Evolutionary conservation across 92 coral and sea anemone genomes (phyloP), one percentile per base, ranked within the genome.

Genomic region (Porites evermanni): DNA sequence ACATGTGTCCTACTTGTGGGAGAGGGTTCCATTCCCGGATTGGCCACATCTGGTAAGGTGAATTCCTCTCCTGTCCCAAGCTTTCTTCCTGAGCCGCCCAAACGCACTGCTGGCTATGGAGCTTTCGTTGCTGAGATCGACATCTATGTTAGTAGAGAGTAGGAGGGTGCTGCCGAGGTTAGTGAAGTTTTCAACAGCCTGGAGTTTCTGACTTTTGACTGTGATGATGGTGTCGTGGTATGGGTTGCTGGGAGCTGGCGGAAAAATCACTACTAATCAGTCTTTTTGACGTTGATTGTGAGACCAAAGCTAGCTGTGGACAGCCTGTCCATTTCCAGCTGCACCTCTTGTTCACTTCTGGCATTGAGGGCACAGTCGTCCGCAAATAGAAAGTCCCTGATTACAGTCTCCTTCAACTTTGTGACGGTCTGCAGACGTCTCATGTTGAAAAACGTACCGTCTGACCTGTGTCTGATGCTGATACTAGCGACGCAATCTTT

Each of bases 311-410:
- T 70, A 16, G 92, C 84, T 38, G 52, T 58, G 7, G 88, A 24
- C 51, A 78, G 70, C 52, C 23, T 17, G 72, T 78, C 88, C 78
- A 89, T 77, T 70, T 78, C 77, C 2, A 52, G 54, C 70, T 81
- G 91, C 85, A 70, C 61, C 7, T 71, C 64, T 21, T 69, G 17
- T 67, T 87, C 74, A 53, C 80, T n/a, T 47, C 53, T 32, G 9
- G 91, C 91, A 53, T 75, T 88, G 12, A 88, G 91, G 53, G 88
- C 88, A 54, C 82, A 80, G 86, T 87, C 87, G 72, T 80, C 86
- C 2, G 87, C 91, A 82, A 88, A 82, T 1, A 88, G 73, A 21
- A 89, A 44, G 59, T 79, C 92, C 64, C 63, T 68, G 50, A 67
- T 74, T 44, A 67, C 72, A 14, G 53, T 87, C 12, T 21, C 54